Conservation (phyloP, 2,113 vertebrate genomes). For the Odontesthes bonariensis region DNA sequence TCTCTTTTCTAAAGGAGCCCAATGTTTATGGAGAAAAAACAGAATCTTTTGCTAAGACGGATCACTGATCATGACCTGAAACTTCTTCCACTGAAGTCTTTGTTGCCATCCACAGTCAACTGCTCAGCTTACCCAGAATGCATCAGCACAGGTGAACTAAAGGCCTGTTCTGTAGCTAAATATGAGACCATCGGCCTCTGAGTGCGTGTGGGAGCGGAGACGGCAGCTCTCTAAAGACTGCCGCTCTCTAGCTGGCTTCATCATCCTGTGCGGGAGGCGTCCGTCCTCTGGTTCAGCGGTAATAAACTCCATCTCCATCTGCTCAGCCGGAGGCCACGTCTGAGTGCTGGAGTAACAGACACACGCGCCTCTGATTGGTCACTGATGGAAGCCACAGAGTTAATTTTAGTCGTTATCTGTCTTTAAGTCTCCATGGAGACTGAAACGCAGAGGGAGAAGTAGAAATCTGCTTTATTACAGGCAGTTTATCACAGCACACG, state of each 20-base stretch:
- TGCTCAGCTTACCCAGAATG: background rate
- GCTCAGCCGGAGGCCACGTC: conserved; percentile 40
- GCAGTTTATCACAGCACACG: no score
- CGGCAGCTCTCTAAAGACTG: background rate
- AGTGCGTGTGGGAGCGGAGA: background rate
- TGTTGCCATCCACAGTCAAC: no score
- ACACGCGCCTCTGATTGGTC: conserved; percentile 59
- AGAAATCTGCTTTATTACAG: conserved; percentile 1
- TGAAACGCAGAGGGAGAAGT: background rate
- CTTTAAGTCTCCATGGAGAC: conserved; percentile 61
- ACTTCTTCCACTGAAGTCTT: background rate
- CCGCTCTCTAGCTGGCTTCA: background rate
- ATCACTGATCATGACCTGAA: background rate
- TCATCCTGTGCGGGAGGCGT: background rate
- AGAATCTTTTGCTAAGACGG: background rate
- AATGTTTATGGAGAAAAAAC: no score
- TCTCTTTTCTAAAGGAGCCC: no score
- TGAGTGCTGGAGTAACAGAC: conserved; percentile 4
- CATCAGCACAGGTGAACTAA: background rate
- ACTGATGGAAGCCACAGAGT: conserved; percentile 38
- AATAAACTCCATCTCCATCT: conserved; percentile 43
- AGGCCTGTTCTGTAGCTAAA: background rate
- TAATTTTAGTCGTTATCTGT: conserved; percentile 63
- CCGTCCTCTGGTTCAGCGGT: conserved; percentile 9
- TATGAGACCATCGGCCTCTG: background rate